Conservation (phyloP, 1,140 invertebrate genomes). For the Brachionus calyciflorus region DNA sequence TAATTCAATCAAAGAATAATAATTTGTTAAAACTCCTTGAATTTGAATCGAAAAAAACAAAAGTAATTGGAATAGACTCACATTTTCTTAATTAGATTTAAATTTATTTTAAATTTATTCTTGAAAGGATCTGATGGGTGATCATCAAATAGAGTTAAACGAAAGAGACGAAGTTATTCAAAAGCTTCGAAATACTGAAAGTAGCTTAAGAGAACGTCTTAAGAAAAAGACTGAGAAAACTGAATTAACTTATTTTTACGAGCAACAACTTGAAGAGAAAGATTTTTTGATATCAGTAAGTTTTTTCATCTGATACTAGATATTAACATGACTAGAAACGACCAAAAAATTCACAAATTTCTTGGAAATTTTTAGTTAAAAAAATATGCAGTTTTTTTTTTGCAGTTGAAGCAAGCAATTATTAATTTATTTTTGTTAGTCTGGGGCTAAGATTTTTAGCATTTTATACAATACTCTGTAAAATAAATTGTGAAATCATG, state of each 20-base stretch:
- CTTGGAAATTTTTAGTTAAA: too few relatives aligned
- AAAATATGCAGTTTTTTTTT: too few relatives aligned
- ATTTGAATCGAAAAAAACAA: neutral
- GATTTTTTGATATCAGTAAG: neutral
- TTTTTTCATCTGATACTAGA: neutral
- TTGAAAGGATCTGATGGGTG: neutral
- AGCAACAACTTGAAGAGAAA: conserved; percentile 33
- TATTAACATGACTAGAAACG: too few relatives aligned
- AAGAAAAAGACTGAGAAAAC: conserved; percentile 30
- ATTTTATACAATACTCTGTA: too few relatives aligned
- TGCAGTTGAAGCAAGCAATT: too few relatives aligned
- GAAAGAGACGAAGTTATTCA: neutral
- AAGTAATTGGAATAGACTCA: neutral
- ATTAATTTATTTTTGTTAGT: too few relatives aligned
- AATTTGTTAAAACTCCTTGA: neutral
- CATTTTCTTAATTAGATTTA: too few relatives aligned
- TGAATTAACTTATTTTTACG: conserved; percentile 28
- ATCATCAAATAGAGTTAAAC: conserved; percentile 1
- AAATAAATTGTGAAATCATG: too few relatives aligned
- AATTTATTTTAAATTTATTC: neutral
- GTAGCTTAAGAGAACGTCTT: neutral
- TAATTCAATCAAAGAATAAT: neutral
- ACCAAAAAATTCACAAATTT: too few relatives aligned
- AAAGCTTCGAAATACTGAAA: neutral
- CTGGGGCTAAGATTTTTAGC: too few relatives aligned